Percentiles rank a stretch among this genome's conserved stretches.
These are phyloP conservation scores for Periophthalmus magnuspinnatus DNA, from an alignment of 2,797 vertebrate genomes.

Conservation along the genomic window DNA sequence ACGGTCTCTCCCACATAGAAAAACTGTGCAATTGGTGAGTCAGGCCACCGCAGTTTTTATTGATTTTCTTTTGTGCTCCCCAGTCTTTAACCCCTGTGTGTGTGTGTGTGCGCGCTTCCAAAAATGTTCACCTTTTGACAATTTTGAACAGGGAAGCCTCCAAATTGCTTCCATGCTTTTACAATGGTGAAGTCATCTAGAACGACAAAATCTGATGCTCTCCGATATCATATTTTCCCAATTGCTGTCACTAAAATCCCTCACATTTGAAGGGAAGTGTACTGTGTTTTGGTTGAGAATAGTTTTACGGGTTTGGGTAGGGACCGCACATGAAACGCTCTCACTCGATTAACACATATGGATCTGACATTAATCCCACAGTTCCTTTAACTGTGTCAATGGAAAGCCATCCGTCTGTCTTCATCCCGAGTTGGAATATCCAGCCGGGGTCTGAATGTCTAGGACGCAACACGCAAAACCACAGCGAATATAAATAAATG, in stretches of 20 bases:
- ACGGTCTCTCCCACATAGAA: conserved; percentile 66
- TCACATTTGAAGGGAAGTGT: conserved; percentile 35
- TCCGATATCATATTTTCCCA: conserved; percentile 54
- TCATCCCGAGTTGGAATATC: conserved; percentile 73
- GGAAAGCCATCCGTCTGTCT: conserved; percentile 75
- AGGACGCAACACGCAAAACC: conserved; percentile 77
- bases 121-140: conserved; percentile 64
- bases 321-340: conserved; percentile 62
- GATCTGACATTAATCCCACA: conserved; percentile 72
- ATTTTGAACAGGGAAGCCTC: conserved; percentile 62
- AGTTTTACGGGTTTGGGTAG: neutral
- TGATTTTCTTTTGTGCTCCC: conserved; percentile 59
- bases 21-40: conserved; percentile 57
- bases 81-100: conserved; percentile 17
- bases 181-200: conserved; percentile 73
- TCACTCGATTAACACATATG: conserved; percentile 70
- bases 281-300: conserved; percentile 34
- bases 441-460: conserved; percentile 80
- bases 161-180: conserved; percentile 77
- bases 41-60: conserved; percentile 47
- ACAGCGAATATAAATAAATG: conserved; percentile 81
- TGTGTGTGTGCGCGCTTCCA: neutral
- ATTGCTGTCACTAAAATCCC: conserved; percentile 52
- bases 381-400: conserved; percentile 65
- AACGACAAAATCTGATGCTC: conserved; percentile 37